Evolutionary conservation across 2,888 invertebrate genomes (phyloP), one percentile per base, ranked within the genome.

Genomic region (Tipula confusa): DNA sequence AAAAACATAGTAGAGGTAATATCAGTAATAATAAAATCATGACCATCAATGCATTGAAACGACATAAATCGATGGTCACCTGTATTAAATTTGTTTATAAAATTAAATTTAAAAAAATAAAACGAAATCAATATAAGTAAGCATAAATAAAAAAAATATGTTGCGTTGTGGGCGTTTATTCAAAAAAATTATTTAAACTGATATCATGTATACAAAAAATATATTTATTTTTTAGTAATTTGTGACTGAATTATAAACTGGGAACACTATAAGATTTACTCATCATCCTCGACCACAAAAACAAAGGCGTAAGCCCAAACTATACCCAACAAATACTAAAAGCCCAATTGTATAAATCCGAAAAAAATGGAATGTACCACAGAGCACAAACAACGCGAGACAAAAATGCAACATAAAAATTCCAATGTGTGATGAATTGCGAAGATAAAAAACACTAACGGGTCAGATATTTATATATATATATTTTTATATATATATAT

Each of bases 391-490:
- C 9, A 48, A 18, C 15, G 48, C 15, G 48, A 15, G 48, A 64
- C 15, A 15, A 43, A 43, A 43, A 15, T 43, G 43, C 24, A 64
- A 64, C 18, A 64, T 18, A 64, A 18, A 64, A 64, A 9, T 64
- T 24, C 2, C 24, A 24, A 24, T 64, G 64, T 64, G 64, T 64
- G 64, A 64, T 64, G 64, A 64, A 64, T 64, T 64, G 64, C 64
- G 64, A 64, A 24, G 64, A 64, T 64, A 64, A 64, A 24, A 64
- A 64, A 64, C 64, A 64, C 64, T 64, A 64, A 64, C 64, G 64
- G 64, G 64, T 64, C 64, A 64, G 64, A 64, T 64, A 64, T 64
- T 24, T 43, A n/a, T 36, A n/a, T n/a, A n/a, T n/a, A n/a, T 43
- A 6, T 43, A 43, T 64, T 64, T 64, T 64, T 64, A 64, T 38